Base-by-base conservation (phyloP, 2,888 invertebrate species). In the Podabrus alpinus region DNA sequence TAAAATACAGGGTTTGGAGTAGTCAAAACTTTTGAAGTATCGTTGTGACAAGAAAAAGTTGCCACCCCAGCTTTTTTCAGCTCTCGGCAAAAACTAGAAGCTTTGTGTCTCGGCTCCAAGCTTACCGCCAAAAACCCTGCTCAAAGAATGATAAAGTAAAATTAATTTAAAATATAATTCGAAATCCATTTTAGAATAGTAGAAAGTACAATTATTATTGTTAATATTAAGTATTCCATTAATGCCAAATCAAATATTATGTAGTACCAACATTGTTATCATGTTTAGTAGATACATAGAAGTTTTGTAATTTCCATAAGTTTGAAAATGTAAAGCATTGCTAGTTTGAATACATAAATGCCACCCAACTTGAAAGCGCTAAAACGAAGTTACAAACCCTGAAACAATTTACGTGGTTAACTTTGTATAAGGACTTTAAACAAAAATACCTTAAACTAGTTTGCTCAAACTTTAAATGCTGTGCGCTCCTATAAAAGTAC, bases 381-480 rank as follows among this genome's bases (percentile, higher is more conserved):
- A 45, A 29, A 45, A 45, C n/a, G 9, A 45, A 45, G 45, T 45
- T 45, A 45, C 45, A 45, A 45, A 24, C 24, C 1, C 24, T 9
- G 9, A 24, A 24, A 45, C 45, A 45, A 45, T 45, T n/a, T 45
- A 45, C 45, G 45, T 45, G 45, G 45, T 45, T 45, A 45, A 45
- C 45, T 45, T 45, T 45, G n/a, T 45, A n/a, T n/a, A 45, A 45
- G 7, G 62, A 15, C 21, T 64, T n/a, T 15, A 19, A 64, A 64
- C 17, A 64, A n/a, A n/a, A 64, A 13, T 13, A 19, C 62, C 15
- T 64, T 16, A 19, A 62, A 64, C 17, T 19, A 13, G 17, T 13
- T 64, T 64, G 62, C 62, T 64, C 62, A 64, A 64, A n/a, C 19
- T 64, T 64, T 15, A 64, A 64, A 64, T 13, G 62, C 62, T 64